Evolutionary conservation across 2,797 vertebrate species (phyloP).

Genomic region (Fistularia commersonii): DNA sequence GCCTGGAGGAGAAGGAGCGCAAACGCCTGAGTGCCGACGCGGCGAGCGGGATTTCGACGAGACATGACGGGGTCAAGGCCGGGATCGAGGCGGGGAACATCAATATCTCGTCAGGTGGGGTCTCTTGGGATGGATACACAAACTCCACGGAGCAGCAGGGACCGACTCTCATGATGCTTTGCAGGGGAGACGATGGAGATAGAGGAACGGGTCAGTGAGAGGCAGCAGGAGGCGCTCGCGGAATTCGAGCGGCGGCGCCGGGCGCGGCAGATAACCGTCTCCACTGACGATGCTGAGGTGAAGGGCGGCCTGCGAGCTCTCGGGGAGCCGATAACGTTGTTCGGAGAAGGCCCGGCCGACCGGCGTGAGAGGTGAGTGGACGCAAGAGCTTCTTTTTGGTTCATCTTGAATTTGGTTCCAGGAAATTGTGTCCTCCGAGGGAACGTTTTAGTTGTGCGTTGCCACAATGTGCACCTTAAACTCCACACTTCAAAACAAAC

Average conservation of each 20-base stretch:
- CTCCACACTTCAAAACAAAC: no score
- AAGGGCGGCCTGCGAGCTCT: constrained; percentile 90
- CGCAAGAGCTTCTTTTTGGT: no score
- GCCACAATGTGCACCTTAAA: no score
- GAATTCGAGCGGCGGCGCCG: constrained; percentile 93
- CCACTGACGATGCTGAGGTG: constrained; percentile 92
- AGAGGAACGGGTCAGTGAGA: constrained; percentile 90
- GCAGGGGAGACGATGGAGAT: constrained; percentile 90
- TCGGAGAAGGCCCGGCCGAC: constrained; percentile 94
- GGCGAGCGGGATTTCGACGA: constrained; percentile 46
- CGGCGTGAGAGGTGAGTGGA: constrained; percentile 84
- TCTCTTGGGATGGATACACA: neutral
- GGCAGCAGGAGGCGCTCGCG: constrained; percentile 89
- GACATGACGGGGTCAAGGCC: constrained; percentile 82
- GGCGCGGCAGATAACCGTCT: constrained; percentile 92
- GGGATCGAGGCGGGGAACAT: constrained; percentile 92
- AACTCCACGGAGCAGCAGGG: neutral
- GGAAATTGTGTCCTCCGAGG: no score
- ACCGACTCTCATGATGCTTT: constrained; percentile 1
- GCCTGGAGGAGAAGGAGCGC: constrained; percentile 91
- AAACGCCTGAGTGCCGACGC: constrained; percentile 72
- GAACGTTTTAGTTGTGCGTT: no score
- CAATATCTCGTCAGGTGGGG: constrained; percentile 89
- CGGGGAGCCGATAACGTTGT: constrained; percentile 91
- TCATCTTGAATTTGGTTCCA: neutral